Conservation (phyloP, 2,113 vertebrate genomes). For the Pseudorectes ferrugineus region DNA sequence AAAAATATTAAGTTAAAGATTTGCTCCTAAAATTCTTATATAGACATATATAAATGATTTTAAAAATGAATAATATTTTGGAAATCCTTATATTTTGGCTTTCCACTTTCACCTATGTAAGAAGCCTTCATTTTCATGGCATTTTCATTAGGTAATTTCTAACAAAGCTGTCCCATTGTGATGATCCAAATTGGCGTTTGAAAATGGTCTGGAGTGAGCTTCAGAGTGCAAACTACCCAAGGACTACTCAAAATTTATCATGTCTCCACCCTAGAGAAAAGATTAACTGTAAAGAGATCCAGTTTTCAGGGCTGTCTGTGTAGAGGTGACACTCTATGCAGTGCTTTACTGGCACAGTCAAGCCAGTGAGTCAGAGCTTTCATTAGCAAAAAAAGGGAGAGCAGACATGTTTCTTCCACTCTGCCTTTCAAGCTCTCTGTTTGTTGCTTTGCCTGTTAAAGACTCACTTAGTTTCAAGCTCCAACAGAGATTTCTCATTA, state of each 20-base stretch:
- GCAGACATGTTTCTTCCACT: background rate
- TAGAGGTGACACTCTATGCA: background rate
- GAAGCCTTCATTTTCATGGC: background rate
- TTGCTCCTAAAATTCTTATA: background rate
- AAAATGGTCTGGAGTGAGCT: background rate
- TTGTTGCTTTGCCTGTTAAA: slow-evolving; percentile 28
- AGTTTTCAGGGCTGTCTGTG: background rate
- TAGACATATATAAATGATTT: background rate
- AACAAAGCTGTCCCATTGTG: background rate
- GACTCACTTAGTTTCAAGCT: slow-evolving; percentile 22
- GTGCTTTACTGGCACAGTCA: background rate
- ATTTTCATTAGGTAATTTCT: background rate
- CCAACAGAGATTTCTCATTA: slow-evolving; percentile 46
- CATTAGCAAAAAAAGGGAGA: background rate
- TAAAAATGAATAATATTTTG: background rate
- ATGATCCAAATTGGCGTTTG: background rate
- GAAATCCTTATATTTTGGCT: background rate
- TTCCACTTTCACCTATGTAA: background rate
- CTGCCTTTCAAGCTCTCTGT: slow-evolving; percentile 8
- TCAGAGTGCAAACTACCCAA: background rate
- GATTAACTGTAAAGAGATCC: background rate
- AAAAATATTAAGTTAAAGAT: background rate
- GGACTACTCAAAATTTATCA: background rate
- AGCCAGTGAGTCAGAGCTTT: background rate
- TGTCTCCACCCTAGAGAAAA: background rate